Base-by-base conservation (phyloP, 2,797 vertebrate species). In the Chloroceryle inda region DNA sequence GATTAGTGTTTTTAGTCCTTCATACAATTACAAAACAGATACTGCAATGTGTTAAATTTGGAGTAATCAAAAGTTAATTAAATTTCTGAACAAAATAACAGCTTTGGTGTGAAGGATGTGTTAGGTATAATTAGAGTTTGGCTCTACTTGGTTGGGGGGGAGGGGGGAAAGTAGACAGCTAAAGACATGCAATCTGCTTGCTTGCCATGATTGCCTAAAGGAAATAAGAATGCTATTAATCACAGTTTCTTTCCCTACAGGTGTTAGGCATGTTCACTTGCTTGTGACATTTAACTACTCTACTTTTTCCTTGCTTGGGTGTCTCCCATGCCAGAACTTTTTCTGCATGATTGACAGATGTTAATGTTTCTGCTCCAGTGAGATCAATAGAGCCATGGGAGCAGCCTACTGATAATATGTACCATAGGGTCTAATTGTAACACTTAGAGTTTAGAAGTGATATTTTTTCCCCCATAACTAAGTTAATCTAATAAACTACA, bases 11-110 rank as follows among this genome's bases (percentile, higher is more conserved):
- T 87, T 88, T 93, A 91, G 85, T 85, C 17, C 58, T 94, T 91
- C 52, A 35, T 74, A 76, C 44, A 81, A 69, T 74, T 94, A 76
- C 24, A 66, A 77, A 96, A 91, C 64, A 87, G 90, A 81, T 75
- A 80, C 12, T 50, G 42, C 74, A 83, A 94, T 52, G 45, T 90
- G 82, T 71, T 95, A 59, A 83, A 81, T 72, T 75, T 75, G 55
- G 4, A 55, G 26, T 75, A 94, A 94, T 88, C 62, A 78, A 56
- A 95, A 93, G 49, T 81, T 81, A 93, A 92, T 95, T 89, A 93
- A 49, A 92, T 74, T 84, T 85, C 37, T 88, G 66, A 79, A 50
- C 47, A 87, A 66, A 81, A 31, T 11, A 52, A 11, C 44, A 80
- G 64, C 89, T 76, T 87, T 20, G 15, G 31, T 56, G 61, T 92